Conservation (phyloP, 1,140 invertebrate genomes). For the Nylanderia fulva region DNA sequence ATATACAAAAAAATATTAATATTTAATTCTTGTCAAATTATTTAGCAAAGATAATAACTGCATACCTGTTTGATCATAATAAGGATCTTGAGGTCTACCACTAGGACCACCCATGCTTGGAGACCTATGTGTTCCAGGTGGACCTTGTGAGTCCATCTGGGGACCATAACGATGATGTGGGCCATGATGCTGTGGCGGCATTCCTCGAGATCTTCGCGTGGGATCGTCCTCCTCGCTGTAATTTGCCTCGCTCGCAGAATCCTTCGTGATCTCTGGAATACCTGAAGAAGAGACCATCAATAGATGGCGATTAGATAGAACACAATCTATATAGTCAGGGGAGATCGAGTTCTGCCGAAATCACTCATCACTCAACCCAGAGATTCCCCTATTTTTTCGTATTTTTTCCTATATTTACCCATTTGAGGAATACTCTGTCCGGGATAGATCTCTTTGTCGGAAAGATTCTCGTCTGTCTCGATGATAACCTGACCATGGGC, state of each 20-base stretch:
- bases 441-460: conserved; percentile 94
- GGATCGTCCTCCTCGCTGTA: conserved; percentile 87
- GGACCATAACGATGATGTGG: conserved; percentile 84
- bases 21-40: background rate
- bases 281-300: conserved; percentile 84
- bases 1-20: background rate
- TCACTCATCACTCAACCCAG: background rate
- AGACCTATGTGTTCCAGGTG: conserved; percentile 79
- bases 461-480: conserved; percentile 94
- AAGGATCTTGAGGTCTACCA: conserved; percentile 79
- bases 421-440: conserved; percentile 87
- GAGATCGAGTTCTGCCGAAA: background rate
- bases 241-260: conserved; percentile 89
- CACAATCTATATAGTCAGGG: background rate
- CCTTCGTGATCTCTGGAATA: conserved; percentile 92
- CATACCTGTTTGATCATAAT: conserved; percentile 82
- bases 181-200: conserved; percentile 79
- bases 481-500: conserved; percentile 88
- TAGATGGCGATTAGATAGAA: background rate
- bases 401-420: conserved; percentile 81
- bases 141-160: conserved; percentile 79
- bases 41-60: conserved; percentile 8
- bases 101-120: conserved; percentile 73
- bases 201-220: conserved; percentile 79
- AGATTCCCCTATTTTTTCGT: background rate